phyloP scores from a whole-genome alignment of 92 coral and sea anemone genomes.

The Heteractis magnifica region DNA sequence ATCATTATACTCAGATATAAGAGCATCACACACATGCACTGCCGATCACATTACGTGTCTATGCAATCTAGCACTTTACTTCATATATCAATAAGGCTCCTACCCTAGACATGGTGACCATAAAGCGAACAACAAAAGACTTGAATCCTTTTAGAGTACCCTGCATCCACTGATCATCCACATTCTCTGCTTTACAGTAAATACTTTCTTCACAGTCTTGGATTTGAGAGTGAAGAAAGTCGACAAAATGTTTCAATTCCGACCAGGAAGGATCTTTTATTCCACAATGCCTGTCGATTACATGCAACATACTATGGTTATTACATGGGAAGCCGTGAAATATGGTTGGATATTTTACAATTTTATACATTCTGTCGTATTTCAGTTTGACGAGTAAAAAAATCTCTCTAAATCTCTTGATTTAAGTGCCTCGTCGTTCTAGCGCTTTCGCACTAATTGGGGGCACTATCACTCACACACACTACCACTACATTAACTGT shows the following conservation, averaged over 20 bases:
- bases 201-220: conserved; percentile 74
- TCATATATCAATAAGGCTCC: neutral
- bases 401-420: neutral
- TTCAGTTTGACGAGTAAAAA: neutral
- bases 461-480: no score
- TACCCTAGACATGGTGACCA: conserved; percentile 92
- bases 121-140: conserved; percentile 76
- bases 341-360: neutral
- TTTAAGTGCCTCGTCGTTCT: no score
- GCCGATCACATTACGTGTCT: neutral
- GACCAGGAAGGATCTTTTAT: conserved; percentile 90
- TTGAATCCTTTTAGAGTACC: conserved; percentile 44
- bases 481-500: no score
- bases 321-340: neutral
- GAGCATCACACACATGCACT: neutral
- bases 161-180: conserved; percentile 35
- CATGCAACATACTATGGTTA: neutral
- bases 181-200: conserved; percentile 59
- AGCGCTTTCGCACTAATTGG: no score
- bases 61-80: neutral
- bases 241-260: conserved; percentile 78
- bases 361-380: no score
- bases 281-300: conserved; percentile 69
- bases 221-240: conserved; percentile 78
- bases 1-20: neutral